Percentiles rank a stretch among this genome's conserved stretches.
Evolutionary conservation across 1,140 invertebrate species (phyloP).

Genomic region (Macrocentrus cingulum): DNA sequence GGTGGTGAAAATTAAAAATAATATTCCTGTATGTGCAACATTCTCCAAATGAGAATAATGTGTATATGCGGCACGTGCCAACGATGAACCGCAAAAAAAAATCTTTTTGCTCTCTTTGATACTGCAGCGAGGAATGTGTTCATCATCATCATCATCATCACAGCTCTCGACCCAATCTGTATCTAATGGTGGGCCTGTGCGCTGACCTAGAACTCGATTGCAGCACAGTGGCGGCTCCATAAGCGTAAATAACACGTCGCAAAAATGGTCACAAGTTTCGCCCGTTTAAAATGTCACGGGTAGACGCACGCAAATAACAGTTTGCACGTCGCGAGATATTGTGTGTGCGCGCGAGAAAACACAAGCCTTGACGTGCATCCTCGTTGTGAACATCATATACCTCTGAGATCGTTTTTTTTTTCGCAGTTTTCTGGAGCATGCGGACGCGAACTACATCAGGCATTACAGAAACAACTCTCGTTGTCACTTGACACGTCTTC

Average conservation of each 20-base stretch:
- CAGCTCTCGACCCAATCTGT: conserved; percentile 15
- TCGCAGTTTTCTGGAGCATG: conserved; percentile 32
- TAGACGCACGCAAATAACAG: conserved; percentile 8
- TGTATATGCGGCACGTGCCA: conserved; percentile 20
- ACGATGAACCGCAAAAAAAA: conserved; percentile 23
- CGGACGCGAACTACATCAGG: too few relatives aligned
- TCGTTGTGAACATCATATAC: not conserved
- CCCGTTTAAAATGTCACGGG: conserved; percentile 31
- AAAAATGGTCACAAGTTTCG: conserved; percentile 26
- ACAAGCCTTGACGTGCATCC: not conserved
- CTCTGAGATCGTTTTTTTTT: not conserved
- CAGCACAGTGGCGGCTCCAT: conserved; percentile 24
- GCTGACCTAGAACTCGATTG: conserved; percentile 25
- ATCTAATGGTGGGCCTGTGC: conserved; percentile 17
- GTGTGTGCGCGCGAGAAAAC: too few relatives aligned
- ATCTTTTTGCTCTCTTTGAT: conserved; percentile 14
- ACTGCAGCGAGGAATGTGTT: conserved; percentile 11
- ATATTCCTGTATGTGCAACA: not conserved
- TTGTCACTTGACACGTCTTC: conserved; percentile 18
- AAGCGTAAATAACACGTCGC: conserved; percentile 22
- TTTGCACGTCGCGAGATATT: not conserved
- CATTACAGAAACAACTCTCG: conserved; percentile 22
- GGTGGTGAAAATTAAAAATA: not conserved
- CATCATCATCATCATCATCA: conserved; percentile 16
- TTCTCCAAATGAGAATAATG: conserved; percentile 9